Conservation (phyloP, 2,113 vertebrate genomes). For the Salvelinus sp. region DNA sequence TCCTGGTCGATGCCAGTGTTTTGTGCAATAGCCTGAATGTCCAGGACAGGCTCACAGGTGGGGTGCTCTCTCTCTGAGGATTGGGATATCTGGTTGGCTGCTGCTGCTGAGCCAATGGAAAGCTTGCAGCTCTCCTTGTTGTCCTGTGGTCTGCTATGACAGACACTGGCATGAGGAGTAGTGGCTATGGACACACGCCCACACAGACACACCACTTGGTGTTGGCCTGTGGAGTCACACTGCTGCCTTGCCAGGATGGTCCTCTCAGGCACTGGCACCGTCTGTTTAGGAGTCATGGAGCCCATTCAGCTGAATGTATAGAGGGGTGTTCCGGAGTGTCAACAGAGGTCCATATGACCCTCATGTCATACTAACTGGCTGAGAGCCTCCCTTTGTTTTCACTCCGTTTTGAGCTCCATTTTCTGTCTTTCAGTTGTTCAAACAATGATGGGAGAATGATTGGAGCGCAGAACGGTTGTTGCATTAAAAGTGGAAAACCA, state of each 20-base stretch:
- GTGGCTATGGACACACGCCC: constrained; percentile 23
- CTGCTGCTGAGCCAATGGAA: constrained; percentile 6
- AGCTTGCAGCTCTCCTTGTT: constrained; percentile 52
- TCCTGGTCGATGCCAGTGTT: constrained; percentile 41
- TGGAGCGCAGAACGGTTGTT: constrained; percentile 17
- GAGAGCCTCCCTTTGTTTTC: constrained; percentile 32
- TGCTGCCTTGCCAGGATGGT: constrained; percentile 2
- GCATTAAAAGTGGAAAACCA: constrained; percentile 5
- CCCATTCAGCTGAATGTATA: constrained; percentile 30
- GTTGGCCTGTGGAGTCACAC: neutral
- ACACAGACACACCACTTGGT: neutral
- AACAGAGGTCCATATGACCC: constrained; percentile 14
- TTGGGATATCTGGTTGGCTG: constrained; percentile 45
- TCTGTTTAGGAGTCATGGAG: neutral
- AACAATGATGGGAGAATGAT: constrained; percentile 12
- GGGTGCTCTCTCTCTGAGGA: constrained; percentile 43
- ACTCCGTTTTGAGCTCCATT: constrained; percentile 13
- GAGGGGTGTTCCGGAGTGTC: neutral
- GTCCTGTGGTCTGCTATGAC: constrained; percentile 49
- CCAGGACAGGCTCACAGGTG: constrained; percentile 41
- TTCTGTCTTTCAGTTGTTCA: constrained; percentile 35
- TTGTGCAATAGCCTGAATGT: constrained; percentile 34
- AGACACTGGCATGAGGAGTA: constrained; percentile 38
- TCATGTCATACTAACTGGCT: constrained; percentile 28
- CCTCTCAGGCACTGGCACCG: neutral